Evolutionary conservation across 2,888 invertebrate species (phyloP), one percentile per base, ranked within the genome.

Genomic region (Teleogryllus oceanicus): DNA sequence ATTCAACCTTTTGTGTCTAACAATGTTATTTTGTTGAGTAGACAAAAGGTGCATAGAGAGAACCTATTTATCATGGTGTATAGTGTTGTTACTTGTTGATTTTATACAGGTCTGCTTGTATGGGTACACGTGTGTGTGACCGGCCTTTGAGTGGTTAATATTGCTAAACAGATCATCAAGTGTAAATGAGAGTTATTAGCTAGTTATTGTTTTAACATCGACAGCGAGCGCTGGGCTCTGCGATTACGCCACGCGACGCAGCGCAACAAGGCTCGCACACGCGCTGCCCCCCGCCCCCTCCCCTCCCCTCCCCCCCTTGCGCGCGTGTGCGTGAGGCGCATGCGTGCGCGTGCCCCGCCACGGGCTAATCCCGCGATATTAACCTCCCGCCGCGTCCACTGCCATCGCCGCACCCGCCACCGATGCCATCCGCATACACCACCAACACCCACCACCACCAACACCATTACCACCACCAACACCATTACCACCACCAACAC

Each of bases 1-100:
- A 62, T 62, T 62, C 62, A 18, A 62, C 4, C 62, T 62, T 62
- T 62, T 62, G 62, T 62, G 62, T 62, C 62, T 13, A 62, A 62
- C 62, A 62, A 62, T 62, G 62, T 62, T 62, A 62, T 62, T 62
- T 62, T 62, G 62, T 62, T 62, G 62, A 18, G 62, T 16, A 62
- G 62, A 62, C 62, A 62, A 62, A 62, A 62, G 62, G 62, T 62
- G 62, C 62, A 62, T 62, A 62, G 62, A 62, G 62, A 62, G 62
- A 62, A 62, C 62, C 62, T 62, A 62, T 62, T 62, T 62, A 62
- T 62, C 62, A 62, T 62, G 62, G 62, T 62, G 62, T 62, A 62
- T 62, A 62, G 62, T 16, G 62, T 62, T 62, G 62, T 62, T 62
- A 62, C 62, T 62, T 62, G 62, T 62, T 62, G 62, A 62, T 62